phyloP scores from a whole-genome alignment of 1,140 invertebrate species.

The Sinella curviseta region DNA sequence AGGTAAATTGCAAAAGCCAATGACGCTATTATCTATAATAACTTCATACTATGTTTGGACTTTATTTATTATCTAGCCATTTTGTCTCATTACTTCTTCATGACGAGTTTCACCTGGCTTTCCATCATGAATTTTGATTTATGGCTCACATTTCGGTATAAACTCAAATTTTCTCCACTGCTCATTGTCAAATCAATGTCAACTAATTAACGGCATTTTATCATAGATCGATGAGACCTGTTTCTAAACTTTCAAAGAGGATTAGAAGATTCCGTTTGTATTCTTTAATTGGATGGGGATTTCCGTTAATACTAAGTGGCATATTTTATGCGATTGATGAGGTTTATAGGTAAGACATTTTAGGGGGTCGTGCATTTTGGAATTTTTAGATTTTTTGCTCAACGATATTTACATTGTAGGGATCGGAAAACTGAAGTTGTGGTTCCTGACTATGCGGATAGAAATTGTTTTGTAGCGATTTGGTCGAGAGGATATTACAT shows the following conservation, averaged over 20 bases:
- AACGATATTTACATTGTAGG: neutral
- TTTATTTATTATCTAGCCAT: conserved; percentile 19
- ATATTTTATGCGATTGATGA: neutral
- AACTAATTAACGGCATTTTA: neutral
- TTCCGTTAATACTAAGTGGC: neutral
- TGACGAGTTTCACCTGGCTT: conserved; percentile 38
- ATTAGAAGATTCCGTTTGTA: conserved; percentile 14
- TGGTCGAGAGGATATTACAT: conserved; percentile 14
- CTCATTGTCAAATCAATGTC: no score
- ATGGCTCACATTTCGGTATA: conserved; percentile 35
- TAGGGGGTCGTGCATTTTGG: neutral
- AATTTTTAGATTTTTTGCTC: neutral
- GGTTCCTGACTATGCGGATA: conserved; percentile 8
- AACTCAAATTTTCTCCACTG: neutral
- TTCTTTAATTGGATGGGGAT: conserved; percentile 12
- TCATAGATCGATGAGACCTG: conserved; percentile 22
- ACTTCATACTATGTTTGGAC: neutral
- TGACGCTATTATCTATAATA: neutral
- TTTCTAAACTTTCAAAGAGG: conserved; percentile 13
- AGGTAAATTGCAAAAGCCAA: neutral
- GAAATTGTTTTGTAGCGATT: conserved; percentile 16
- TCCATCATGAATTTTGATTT: conserved; percentile 37
- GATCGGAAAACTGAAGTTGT: neutral
- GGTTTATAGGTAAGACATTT: neutral
- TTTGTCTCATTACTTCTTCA: conserved; percentile 35